Evolutionary conservation across 2,113 vertebrate genomes (phyloP).

Genomic region (Phaetusa simplex): DNA sequence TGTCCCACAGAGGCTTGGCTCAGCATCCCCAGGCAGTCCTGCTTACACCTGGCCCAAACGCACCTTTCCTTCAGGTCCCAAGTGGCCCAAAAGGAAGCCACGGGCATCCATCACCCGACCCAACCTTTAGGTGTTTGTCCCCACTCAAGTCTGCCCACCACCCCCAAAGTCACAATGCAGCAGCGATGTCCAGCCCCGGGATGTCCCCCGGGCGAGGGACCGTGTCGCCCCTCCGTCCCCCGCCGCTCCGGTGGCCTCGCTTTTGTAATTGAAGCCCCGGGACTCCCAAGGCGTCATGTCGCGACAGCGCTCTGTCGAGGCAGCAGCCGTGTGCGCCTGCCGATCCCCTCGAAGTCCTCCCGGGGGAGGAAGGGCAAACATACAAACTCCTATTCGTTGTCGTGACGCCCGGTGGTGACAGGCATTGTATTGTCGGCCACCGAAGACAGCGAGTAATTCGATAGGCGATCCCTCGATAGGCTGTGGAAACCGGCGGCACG

Average conservation of each 20-base stretch:
- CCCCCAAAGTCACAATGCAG: background rate
- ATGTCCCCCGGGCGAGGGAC: too few species aligned
- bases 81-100: background rate
- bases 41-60: background rate
- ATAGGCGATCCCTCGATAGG: background rate
- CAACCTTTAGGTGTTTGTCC: background rate
- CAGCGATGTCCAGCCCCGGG: background rate
- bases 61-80: background rate
- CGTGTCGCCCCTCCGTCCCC: too few species aligned
- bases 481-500: background rate
- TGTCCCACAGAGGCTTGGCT: background rate
- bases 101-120: rapidly evolving
- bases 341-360: background rate
- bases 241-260: background rate
- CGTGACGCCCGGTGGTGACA: background rate
- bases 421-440: background rate
- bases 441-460: background rate
- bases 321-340: background rate
- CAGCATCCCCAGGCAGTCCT: background rate
- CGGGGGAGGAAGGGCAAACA: background rate
- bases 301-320: background rate
- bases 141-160: background rate
- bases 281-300: background rate
- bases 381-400: background rate
- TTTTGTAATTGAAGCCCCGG: background rate